These are phyloP conservation scores for Delphinus delphis DNA, from an alignment of 2,113 vertebrate genomes.

Conservation along the genomic window DNA sequence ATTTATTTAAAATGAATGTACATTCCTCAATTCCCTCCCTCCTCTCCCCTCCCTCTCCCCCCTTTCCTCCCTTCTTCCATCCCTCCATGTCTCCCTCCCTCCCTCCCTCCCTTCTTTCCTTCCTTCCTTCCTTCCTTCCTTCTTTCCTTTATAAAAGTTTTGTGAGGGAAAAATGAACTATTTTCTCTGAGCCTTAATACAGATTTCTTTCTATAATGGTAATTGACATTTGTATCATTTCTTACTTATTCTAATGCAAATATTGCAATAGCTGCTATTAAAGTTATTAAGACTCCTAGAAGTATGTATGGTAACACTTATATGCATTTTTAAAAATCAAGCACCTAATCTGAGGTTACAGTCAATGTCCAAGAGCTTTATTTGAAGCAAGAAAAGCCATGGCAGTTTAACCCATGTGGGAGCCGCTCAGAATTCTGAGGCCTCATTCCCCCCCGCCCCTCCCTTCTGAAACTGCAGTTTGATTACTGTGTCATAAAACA, in stretches of 20 bases:
- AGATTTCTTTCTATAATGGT: neutral
- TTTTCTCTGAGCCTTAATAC: neutral
- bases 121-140: neutral
- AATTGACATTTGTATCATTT: neutral
- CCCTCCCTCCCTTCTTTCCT: neutral
- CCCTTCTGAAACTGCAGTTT: neutral
- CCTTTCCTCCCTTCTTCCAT: too few relatives aligned
- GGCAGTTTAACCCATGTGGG: neutral
- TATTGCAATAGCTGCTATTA: neutral
- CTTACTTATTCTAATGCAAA: slow-evolving; percentile 30
- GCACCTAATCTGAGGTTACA: slow-evolving; percentile 11
- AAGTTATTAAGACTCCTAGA: neutral
- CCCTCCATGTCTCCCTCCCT: neutral
- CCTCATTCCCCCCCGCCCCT: neutral
- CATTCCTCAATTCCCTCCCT: neutral
- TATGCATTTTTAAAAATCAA: neutral
- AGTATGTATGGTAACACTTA: neutral
- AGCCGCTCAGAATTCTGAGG: neutral
- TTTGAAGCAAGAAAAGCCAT: neutral
- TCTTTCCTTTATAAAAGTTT: neutral
- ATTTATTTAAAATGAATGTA: slow-evolving; percentile 13
- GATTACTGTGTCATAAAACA: slow-evolving; percentile 44
- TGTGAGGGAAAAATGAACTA: neutral
- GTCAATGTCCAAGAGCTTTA: slow-evolving; percentile 28
- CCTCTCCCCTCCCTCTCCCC: too few relatives aligned